These are phyloP conservation scores for Muscicapa comitata DNA, from an alignment of 2,797 vertebrate genomes.

Conservation along the genomic window DNA sequence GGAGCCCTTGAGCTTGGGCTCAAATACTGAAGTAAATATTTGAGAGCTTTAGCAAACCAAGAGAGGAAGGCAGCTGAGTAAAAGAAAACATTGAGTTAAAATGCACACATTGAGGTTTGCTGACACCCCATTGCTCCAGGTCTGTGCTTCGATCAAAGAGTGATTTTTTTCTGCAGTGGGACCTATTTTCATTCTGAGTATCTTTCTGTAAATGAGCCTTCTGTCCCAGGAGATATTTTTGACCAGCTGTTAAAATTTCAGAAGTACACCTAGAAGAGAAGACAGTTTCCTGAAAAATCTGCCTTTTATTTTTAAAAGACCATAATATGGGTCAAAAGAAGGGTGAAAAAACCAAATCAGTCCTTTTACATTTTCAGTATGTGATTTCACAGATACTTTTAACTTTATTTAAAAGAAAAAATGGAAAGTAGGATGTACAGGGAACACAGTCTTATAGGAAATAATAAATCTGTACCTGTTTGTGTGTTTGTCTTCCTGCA, in stretches of 20 bases:
- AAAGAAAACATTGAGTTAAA: neutral
- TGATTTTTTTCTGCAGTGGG: neutral
- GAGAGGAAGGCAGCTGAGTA: neutral
- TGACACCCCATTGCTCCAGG: neutral
- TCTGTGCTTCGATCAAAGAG: neutral
- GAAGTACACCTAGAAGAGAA: neutral
- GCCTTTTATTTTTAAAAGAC: neutral
- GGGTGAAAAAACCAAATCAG: neutral
- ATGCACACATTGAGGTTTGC: neutral
- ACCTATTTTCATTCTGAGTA: fast-evolving
- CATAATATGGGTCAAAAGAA: neutral
- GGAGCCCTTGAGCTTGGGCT: neutral
- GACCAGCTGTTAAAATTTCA: neutral
- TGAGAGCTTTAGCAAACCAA: neutral
- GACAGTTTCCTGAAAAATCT: neutral
- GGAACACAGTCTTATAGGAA: neutral
- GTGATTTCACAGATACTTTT: neutral
- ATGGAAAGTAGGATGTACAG: neutral
- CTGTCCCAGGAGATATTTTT: neutral
- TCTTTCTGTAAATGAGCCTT: neutral
- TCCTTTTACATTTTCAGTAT: neutral
- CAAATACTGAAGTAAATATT: neutral
- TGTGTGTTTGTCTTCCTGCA: neutral
- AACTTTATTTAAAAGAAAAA: neutral
- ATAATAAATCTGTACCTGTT: neutral